Conservation (phyloP, 2,888 invertebrate genomes). For the Operophtera brumata region DNA sequence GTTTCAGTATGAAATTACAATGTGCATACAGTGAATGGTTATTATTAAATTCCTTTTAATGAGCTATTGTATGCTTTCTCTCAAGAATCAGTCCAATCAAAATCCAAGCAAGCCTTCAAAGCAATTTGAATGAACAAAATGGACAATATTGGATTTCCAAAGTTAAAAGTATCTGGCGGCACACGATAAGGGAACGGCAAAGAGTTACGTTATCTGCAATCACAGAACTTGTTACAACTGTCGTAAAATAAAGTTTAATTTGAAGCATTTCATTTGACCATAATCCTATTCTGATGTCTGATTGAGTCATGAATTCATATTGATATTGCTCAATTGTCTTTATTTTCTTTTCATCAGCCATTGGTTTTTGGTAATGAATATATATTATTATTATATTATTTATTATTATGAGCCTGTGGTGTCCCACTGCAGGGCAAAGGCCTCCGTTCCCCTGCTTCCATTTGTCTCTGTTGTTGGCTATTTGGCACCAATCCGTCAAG, state of each 20-base stretch:
- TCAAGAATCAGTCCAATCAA: conserved; percentile 1
- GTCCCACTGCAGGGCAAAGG: too few species aligned
- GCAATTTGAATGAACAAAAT: conserved; percentile 20
- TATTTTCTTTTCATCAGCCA: conserved; percentile 4
- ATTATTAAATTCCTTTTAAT: too few species aligned
- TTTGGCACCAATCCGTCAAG: too few species aligned
- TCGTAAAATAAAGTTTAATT: conserved; percentile 65
- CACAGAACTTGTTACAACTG: conserved; percentile 63
- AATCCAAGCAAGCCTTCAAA: conserved; percentile 13
- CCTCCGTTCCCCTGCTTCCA: too few species aligned
- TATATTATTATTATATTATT: too few species aligned
- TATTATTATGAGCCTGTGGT: too few species aligned
- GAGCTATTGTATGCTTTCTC: too few species aligned
- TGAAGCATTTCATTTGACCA: conserved; percentile 51
- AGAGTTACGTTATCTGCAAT: conserved; percentile 62
- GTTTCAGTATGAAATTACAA: too few species aligned
- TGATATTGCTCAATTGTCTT: background rate
- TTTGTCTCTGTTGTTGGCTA: too few species aligned
- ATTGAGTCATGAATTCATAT: conserved; percentile 24
- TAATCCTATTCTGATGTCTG: conserved; percentile 40
- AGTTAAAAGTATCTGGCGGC: conserved; percentile 48
- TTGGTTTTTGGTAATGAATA: background rate
- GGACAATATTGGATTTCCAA: conserved; percentile 24
- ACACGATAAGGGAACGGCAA: conserved; percentile 58
- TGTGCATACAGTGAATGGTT: too few species aligned